These are phyloP conservation scores for Folsomia candida DNA, from an alignment of 2,888 invertebrate genomes.

Conservation along the genomic window DNA sequence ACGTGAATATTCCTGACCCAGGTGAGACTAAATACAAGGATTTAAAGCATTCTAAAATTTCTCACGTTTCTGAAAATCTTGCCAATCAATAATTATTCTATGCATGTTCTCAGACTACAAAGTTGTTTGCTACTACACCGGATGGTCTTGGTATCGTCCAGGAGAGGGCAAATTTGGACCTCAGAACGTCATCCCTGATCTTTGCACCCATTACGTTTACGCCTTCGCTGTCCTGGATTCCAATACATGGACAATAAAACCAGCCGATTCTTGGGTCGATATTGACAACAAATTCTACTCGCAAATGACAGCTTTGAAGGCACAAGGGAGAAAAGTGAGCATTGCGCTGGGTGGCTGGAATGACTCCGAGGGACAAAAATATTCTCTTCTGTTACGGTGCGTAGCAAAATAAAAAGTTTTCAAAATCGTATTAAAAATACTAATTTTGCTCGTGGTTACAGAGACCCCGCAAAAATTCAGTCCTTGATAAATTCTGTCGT, in stretches of 20 bases:
- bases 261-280: constrained; percentile 85
- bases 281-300: constrained; percentile 87
- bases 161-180: constrained; percentile 76
- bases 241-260: constrained; percentile 71
- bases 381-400: constrained; percentile 67
- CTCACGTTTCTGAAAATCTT: no score
- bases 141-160: constrained; percentile 89
- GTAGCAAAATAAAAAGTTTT: not conserved
- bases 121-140: constrained; percentile 85
- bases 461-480: constrained; percentile 67
- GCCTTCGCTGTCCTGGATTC: constrained; percentile 84
- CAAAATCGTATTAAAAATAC: not conserved
- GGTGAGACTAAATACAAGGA: no score
- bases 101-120: constrained; percentile 57
- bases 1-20: not conserved
- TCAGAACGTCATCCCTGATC: constrained; percentile 73
- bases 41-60: no score
- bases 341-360: constrained; percentile 94
- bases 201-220: constrained; percentile 91
- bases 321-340: constrained; percentile 72
- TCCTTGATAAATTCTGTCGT: constrained; percentile 68
- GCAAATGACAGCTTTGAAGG: constrained; percentile 71
- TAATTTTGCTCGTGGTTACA: constrained; percentile 50
- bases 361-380: constrained; percentile 85
- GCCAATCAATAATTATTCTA: not conserved